phyloP scores from a whole-genome alignment of 2,888 invertebrate genomes.

The Lasioglossum calceatum region DNA sequence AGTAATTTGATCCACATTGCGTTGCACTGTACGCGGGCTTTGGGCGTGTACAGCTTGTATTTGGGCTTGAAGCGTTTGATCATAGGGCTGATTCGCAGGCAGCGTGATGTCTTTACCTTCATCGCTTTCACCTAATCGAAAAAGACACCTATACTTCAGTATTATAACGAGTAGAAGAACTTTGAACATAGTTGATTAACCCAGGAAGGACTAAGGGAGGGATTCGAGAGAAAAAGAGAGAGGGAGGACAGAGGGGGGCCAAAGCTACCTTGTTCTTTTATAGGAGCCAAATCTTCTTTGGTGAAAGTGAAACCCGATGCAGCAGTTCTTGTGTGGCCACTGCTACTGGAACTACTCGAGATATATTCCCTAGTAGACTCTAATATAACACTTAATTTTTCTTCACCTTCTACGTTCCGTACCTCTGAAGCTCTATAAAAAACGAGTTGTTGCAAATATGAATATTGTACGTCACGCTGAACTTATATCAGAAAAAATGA shows the following conservation, averaged over 20 bases:
- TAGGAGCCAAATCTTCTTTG: slow-evolving; percentile 78
- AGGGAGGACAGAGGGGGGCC: too few species aligned
- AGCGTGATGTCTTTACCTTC: slow-evolving; percentile 71
- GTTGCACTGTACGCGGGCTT: slow-evolving; percentile 83
- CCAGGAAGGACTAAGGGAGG: neutral
- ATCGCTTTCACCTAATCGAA: slow-evolving; percentile 62
- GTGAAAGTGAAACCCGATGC: slow-evolving; percentile 77
- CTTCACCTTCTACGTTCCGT: slow-evolving; percentile 74
- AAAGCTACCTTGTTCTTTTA: slow-evolving; percentile 74
- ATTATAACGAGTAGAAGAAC: neutral
- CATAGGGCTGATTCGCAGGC: slow-evolving; percentile 73
- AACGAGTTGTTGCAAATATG: slow-evolving; percentile 17
- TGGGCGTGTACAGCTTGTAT: slow-evolving; percentile 83
- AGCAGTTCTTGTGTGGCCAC: slow-evolving; percentile 75
- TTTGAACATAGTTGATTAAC: neutral
- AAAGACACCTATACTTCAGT: neutral
- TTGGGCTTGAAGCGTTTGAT: slow-evolving; percentile 81
- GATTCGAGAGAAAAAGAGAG: neutral
- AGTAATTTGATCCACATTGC: slow-evolving; percentile 83
- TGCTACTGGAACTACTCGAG: slow-evolving; percentile 83
- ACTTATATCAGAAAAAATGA: neutral
- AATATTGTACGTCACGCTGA: neutral
- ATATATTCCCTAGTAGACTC: slow-evolving; percentile 88
- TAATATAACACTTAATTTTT: slow-evolving; percentile 87
- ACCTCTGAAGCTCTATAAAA: slow-evolving; percentile 66